Conservation (phyloP, 2,113 vertebrate species). For the Tonatia bakeri region DNA sequence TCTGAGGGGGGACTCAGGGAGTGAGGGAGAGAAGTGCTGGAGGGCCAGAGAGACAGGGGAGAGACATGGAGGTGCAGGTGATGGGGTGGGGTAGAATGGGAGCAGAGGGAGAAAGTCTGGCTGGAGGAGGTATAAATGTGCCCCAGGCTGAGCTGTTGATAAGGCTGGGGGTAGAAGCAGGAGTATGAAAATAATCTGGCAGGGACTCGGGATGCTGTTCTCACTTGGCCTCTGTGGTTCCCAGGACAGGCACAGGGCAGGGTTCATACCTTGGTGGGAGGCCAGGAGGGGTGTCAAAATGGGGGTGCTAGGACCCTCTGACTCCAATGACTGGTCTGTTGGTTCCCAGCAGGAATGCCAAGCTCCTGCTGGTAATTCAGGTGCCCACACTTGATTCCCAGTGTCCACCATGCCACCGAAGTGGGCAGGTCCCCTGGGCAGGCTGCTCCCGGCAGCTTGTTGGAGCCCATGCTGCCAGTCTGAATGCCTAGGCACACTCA, state of each 20-base stretch:
- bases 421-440: neutral
- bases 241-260: neutral
- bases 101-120: neutral
- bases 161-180: neutral
- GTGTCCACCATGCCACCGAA: neutral
- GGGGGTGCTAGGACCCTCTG: neutral
- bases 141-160: neutral
- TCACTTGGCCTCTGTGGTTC: neutral
- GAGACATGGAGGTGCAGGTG: neutral
- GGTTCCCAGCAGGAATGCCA: neutral
- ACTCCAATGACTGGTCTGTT: neutral
- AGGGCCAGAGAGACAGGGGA: neutral
- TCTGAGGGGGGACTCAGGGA: neutral
- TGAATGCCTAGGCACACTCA: neutral
- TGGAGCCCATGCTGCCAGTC: slow-evolving; percentile 1
- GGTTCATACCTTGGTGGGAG: neutral
- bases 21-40: neutral
- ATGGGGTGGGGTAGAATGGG: neutral
- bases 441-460: slow-evolving; percentile 15
- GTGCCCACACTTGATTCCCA: neutral
- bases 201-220: neutral
- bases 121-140: neutral
- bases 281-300: neutral
- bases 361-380: neutral
- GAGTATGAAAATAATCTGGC: neutral